These are phyloP conservation scores for Neolamprologus sp. DNA, from an alignment of 2,113 vertebrate species.

Conservation along the genomic window DNA sequence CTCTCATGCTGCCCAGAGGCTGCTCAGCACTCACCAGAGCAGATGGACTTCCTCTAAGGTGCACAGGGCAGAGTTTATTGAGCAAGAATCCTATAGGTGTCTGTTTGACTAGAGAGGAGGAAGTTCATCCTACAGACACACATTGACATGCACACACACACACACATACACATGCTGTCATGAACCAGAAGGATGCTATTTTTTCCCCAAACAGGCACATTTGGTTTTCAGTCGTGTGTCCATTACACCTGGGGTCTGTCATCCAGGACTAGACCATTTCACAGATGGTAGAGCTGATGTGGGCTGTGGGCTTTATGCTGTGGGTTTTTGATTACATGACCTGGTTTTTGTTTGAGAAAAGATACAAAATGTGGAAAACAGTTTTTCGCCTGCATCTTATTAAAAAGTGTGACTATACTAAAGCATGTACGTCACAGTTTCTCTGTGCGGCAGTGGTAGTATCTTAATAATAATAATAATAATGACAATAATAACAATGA, in stretches of 20 bases:
- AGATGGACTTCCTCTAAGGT: conserved; percentile 65
- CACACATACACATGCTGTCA: neutral
- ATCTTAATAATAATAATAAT: neutral
- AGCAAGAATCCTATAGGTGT: conserved; percentile 64
- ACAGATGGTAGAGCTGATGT: conserved; percentile 48
- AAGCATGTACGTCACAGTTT: neutral
- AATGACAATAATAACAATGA: neutral
- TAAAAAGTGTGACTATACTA: neutral
- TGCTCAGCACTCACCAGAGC: conserved; percentile 36
- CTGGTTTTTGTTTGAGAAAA: conserved; percentile 36
- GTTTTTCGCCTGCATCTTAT: neutral
- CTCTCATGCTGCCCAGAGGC: conserved; percentile 35
- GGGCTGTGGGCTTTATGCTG: neutral
- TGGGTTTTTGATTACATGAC: conserved; percentile 37
- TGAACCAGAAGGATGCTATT: neutral
- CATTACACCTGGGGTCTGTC: conserved; percentile 33
- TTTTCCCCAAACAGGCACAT: conserved; percentile 2
- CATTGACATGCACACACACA: neutral
- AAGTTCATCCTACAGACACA: conserved; percentile 33
- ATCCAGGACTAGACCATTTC: conserved; percentile 10
- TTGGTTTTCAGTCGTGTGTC: conserved; percentile 12
- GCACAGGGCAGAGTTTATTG: conserved; percentile 62
- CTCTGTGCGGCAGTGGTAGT: neutral
- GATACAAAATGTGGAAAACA: conserved; percentile 36
- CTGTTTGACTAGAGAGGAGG: conserved; percentile 26